A percentile compares a stretch with the other conserved stretches of the same genome.
phyloP scores from a whole-genome alignment of 2,888 invertebrate species.

The Eremobia ochroleuca region DNA sequence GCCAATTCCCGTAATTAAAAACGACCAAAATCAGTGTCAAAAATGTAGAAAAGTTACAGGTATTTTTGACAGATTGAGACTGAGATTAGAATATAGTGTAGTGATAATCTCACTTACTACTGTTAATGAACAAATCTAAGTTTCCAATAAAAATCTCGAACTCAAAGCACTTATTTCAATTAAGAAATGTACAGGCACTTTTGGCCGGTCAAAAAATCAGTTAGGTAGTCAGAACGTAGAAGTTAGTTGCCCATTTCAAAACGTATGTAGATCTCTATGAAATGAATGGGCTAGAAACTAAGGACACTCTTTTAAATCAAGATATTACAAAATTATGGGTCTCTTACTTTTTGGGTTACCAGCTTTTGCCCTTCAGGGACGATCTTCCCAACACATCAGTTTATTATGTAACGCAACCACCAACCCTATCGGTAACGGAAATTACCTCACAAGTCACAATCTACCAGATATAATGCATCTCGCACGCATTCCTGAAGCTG shows the following conservation, averaged over 20 bases:
- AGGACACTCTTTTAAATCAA: background rate
- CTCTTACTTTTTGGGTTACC: background rate
- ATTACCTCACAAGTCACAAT: conserved; percentile 66
- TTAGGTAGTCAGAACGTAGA: no score
- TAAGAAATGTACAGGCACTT: background rate
- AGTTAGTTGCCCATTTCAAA: no score
- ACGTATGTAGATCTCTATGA: no score
- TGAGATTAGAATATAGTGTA: no score
- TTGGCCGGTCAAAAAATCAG: no score
- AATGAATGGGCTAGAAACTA: background rate
- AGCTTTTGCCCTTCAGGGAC: background rate
- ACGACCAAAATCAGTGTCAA: background rate
- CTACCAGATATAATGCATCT: conserved; percentile 68
- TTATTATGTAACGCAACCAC: background rate
- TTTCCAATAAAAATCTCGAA: background rate
- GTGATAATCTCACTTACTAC: no score
- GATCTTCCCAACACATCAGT: background rate
- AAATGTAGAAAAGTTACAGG: background rate
- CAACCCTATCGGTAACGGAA: conserved; percentile 55
- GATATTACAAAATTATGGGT: background rate
- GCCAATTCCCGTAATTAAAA: background rate
- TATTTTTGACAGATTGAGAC: background rate
- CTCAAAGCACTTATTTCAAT: background rate
- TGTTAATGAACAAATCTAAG: no score
- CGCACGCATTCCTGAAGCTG: conserved; percentile 66